Evolutionary conservation across 2,888 invertebrate genomes (phyloP), one percentile per base, ranked within the genome.

Genomic region (Chrysolina haemoptera): DNA sequence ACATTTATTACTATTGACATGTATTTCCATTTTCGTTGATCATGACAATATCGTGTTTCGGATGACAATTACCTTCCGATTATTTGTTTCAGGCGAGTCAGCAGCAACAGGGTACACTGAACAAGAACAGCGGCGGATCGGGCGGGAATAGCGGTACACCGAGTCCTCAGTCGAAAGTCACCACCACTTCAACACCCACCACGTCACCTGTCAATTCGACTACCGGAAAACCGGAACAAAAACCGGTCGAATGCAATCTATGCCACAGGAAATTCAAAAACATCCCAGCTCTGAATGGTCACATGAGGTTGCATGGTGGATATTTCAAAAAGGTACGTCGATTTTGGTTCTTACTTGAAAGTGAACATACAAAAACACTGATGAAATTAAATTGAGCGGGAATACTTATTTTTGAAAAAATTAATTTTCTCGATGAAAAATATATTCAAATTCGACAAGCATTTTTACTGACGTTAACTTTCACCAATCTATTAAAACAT

Each of bases 251-350:
- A 88, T 98, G 98, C 89, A 96, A 96, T 88, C 91, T 98, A 75
- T 99, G 98, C 87, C 96, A 97, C 88, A 92, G 98, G 82, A 95
- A 96, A 87, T 99, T 98, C 90, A 98, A 98, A 90, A 98, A 98
- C 88, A 95, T 98, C 88, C 98, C 98, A 22, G 98, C 98, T 40
- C 92, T 99, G 71, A 99, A 99, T 88, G 98, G 98, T 10, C 98
- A 98, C 87, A 98, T 98, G 98, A 91, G 98, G 84, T 91, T 98
- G 78, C 98, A 99, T 88, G 98, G 98, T 62, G 98, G 98, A 71
- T 98, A 98, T 88, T 96, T 97, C 86, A 98, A 98, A 89, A 97
- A 96, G 92, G 95, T 94, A 88, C 41, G 70, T 72, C 18, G 55
- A 63, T 9, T 46, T 27, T 14, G 1, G 3, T 12, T 46, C 46